Evolutionary conservation across 2,113 vertebrate species (phyloP).

Genomic region (Chionis minor): DNA sequence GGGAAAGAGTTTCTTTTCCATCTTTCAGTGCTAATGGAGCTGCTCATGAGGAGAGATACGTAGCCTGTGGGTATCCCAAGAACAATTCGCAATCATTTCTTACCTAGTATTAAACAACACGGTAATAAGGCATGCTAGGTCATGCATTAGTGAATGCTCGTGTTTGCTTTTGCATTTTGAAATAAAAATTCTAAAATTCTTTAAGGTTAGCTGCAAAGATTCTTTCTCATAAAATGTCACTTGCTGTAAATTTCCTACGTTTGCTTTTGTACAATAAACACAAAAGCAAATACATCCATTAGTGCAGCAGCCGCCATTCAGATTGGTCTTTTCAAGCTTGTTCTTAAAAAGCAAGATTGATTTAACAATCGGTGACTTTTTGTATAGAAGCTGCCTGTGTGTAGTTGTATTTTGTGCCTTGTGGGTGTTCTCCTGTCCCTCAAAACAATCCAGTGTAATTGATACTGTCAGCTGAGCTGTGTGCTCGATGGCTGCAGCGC

Average conservation of each 20-base stretch:
- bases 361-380: not conserved
- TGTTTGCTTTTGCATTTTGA: not conserved
- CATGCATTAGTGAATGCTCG: not conserved
- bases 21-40: not conserved
- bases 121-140: not conserved
- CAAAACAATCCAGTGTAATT: not conserved
- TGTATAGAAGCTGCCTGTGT: not conserved
- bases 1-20: not conserved
- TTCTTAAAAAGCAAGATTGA: not conserved
- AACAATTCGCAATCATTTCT: not conserved
- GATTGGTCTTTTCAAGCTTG: not conserved
- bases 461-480: not conserved
- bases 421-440: not conserved
- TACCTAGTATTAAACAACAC: not conserved
- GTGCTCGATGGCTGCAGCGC: not conserved
- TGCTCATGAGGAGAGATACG: not conserved
- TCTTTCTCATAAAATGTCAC: not conserved
- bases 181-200: not conserved
- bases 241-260: not conserved
- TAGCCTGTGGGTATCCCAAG: not conserved
- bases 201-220: not conserved
- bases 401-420: not conserved
- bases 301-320: not conserved
- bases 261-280: not conserved
- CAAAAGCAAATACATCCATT: not conserved